Evolutionary conservation across 2,888 invertebrate genomes (phyloP), one percentile per base, ranked within the genome.

Genomic region (Liodrosophila aerea): DNA sequence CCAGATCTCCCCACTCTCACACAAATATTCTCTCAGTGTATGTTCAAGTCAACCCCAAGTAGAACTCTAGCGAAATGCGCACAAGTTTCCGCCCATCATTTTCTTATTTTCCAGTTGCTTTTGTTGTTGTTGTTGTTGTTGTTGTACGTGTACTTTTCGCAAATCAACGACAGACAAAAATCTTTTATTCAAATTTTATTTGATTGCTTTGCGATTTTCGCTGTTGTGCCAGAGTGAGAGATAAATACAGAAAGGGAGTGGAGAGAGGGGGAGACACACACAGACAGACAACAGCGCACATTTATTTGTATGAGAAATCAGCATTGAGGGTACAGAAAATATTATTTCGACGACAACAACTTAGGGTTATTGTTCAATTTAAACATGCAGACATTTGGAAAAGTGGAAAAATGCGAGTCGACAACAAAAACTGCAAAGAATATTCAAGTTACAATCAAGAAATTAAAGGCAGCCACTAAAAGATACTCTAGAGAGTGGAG

Each of bases 121-220:
- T 52, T 57, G 47, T 15, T 34, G 27, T 39, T 51, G 37, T 49
- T 49, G 52, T 56, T 31, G 30, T 27, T 59, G 59, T 16, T 47
- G 53, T 50, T 68, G 54, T 64, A 68, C 68, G 52, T 76, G 75
- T 59, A 68, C 72, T 76, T 77, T 80, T 77, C 67, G 73, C 76
- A 84, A 85, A 81, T 86, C 85, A 85, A 76, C 74, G 85, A 85
- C 87, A 86, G 81, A 87, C 86, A 81, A 72, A 85, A 85, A 86
- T 86, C 83, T 85, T 86, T 86, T 87, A 87, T 87, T 81, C 85
- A 86, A 82, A 87, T 85, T 83, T 87, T 86, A 86, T 86, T 87
- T 87, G 86, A 86, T 86, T 86, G 86, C 85, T 83, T 86, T 85
- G 81, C 87, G 81, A 86, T 82, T 77, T 80, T 83, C 76, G 60